phyloP scores from a whole-genome alignment of 1,140 invertebrate species.

The Campoletis sonorensis region DNA sequence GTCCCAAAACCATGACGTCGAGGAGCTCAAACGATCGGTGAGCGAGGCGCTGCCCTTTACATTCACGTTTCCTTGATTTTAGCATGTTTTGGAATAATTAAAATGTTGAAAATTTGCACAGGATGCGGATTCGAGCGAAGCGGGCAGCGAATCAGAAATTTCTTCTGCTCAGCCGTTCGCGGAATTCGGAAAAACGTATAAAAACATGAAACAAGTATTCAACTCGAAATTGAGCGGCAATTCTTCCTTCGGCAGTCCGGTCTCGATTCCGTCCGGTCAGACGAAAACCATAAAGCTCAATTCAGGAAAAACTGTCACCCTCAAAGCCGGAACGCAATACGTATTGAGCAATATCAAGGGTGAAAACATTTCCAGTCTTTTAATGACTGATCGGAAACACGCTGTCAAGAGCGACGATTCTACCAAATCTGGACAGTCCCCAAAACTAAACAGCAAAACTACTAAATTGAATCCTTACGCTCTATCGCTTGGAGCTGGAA shows the following conservation, averaged over 20 bases:
- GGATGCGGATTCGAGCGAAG: constrained; percentile 35
- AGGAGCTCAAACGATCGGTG: constrained; percentile 44
- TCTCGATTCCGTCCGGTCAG: constrained; percentile 47
- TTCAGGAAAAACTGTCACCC: constrained; percentile 62
- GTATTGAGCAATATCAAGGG: constrained; percentile 63
- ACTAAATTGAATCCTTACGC: background rate
- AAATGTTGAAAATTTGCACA: background rate
- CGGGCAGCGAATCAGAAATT: constrained; percentile 9
- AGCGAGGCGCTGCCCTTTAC: background rate
- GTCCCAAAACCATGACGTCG: constrained; percentile 46
- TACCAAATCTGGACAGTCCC: background rate
- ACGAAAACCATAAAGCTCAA: constrained; percentile 61
- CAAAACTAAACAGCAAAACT: background rate
- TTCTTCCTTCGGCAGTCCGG: constrained; percentile 44
- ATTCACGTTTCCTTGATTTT: too few species aligned
- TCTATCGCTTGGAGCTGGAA: constrained; percentile 38
- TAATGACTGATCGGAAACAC: constrained; percentile 51
- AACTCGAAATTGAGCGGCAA: constrained; percentile 10
- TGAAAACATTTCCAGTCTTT: constrained; percentile 55
- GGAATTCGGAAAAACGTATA: background rate
- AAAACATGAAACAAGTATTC: constrained; percentile 1
- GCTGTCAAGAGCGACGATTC: background rate
- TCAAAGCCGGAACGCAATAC: constrained; percentile 62
- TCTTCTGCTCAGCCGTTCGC: background rate
- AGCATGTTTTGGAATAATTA: too few species aligned